Evolutionary conservation across 2,113 vertebrate species (phyloP).

Genomic region (Syrmaticus mikado): DNA sequence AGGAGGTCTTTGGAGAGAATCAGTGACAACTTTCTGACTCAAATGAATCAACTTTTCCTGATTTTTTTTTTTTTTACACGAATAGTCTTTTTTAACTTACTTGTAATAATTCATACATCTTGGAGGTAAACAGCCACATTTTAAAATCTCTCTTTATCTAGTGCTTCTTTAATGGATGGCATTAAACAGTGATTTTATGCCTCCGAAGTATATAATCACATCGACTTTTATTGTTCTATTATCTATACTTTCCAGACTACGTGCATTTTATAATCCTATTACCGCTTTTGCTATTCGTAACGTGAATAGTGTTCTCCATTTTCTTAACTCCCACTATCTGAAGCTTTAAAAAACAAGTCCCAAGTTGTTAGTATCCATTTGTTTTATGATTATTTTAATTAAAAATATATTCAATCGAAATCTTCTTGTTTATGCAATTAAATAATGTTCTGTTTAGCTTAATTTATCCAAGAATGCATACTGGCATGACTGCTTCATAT

Average conservation of each 20-base stretch:
- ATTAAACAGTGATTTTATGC: background rate
- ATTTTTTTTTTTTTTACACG: background rate
- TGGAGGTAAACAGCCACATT: background rate
- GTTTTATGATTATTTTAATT: background rate
- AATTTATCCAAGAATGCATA: background rate
- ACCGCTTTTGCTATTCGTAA: background rate
- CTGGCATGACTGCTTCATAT: background rate
- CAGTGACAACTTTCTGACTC: background rate
- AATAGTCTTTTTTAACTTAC: background rate
- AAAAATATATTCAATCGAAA: background rate
- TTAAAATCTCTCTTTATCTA: background rate
- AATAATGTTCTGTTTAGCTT: background rate
- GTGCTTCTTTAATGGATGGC: background rate
- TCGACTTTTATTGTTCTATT: background rate
- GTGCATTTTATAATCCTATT: background rate
- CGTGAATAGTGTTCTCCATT: background rate
- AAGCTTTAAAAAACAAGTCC: background rate
- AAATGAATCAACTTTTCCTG: background rate
- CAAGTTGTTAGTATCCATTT: background rate
- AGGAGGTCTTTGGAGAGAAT: background rate
- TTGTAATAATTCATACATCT: background rate
- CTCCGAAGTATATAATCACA: background rate
- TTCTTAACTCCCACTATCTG: background rate
- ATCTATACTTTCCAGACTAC: background rate
- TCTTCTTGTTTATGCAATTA: background rate